Evolutionary conservation across 1,140 invertebrate species (phyloP).

Genomic region (Pogonomyrmex californicus): DNA sequence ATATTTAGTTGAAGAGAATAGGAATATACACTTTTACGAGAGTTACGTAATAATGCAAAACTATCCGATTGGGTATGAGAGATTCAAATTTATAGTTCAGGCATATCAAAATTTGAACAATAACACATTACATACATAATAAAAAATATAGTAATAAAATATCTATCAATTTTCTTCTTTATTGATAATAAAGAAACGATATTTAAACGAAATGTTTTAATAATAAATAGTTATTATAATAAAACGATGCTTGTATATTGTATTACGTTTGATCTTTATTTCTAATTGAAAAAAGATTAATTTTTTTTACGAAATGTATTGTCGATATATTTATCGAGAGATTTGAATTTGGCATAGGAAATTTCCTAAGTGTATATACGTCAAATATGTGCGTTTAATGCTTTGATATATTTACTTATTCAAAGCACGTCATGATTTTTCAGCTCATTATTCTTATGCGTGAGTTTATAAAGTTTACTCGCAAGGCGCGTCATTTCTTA

Average conservation of each 20-base stretch:
- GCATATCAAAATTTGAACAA: background rate
- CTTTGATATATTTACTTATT: slow-evolving; percentile 1
- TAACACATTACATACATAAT: background rate
- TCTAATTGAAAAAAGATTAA: background rate
- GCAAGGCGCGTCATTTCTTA: background rate
- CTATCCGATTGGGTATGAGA: too few relatives aligned
- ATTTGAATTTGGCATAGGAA: background rate
- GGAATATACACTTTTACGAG: too few relatives aligned
- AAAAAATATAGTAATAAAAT: background rate
- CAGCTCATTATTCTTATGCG: slow-evolving; percentile 2
- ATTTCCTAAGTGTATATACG: background rate
- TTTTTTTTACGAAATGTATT: background rate
- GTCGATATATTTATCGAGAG: background rate
- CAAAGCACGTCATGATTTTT: background rate
- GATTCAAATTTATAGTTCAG: too few relatives aligned
- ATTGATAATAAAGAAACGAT: background rate
- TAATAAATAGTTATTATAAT: background rate
- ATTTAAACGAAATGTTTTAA: background rate
- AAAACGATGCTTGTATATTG: background rate
- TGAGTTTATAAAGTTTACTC: slow-evolving; percentile 9
- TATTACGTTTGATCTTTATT: background rate
- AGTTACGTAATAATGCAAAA: too few relatives aligned
- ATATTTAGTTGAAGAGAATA: too few relatives aligned
- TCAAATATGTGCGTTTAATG: background rate
- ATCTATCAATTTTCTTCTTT: background rate